Evolutionary conservation across 2,888 invertebrate genomes (phyloP), one percentile per base, ranked within the genome.

Genomic region (Oegoconia quadripuncta): DNA sequence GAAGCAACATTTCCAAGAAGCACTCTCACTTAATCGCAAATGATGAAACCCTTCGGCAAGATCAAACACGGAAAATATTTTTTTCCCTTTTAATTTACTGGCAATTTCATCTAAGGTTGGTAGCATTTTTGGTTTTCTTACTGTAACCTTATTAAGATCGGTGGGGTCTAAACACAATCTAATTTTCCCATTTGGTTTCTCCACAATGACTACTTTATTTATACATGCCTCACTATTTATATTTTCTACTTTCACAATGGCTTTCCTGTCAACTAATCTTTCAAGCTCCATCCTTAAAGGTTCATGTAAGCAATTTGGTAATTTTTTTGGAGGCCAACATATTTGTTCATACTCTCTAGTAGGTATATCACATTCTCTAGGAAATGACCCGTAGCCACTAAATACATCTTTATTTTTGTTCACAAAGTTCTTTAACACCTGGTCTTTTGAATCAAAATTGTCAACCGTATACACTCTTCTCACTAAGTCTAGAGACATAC

Each of bases 41-140:
- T 45, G 44, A 40, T 50, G 47, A 13, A 50, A 43, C 1, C 41
- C 50, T 33, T 50, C 50, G 7, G 27, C 8, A 5, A 50, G 34
- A 29, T 50, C 50, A n/a, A 47, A 13, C 0, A 50, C 45, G 43
- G 38, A 29, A 50, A 50, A 23, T 14, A 34, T 25, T 34, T 36
- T 15, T n/a, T n/a, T n/a, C n/a, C n/a, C n/a, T n/a, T n/a, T n/a
- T n/a, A n/a, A n/a, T n/a, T n/a, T n/a, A n/a, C 42, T 47, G 11
- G 22, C 29, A 27, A 50, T 17, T 6, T 48, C 45, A 8, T 50
- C 50, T n/a, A 48, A 3, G 4, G 42, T 46, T 0, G 37, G 39
- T 17, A 48, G 33, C 6, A 37, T 16, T 41, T 48, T 42, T 7
- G 44, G 46, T 14, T 48, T 46, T 25, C 35, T 46, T 12, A 50